Evolutionary conservation across 2,113 vertebrate species (phyloP).

Genomic region (Charadrius vociferus): DNA sequence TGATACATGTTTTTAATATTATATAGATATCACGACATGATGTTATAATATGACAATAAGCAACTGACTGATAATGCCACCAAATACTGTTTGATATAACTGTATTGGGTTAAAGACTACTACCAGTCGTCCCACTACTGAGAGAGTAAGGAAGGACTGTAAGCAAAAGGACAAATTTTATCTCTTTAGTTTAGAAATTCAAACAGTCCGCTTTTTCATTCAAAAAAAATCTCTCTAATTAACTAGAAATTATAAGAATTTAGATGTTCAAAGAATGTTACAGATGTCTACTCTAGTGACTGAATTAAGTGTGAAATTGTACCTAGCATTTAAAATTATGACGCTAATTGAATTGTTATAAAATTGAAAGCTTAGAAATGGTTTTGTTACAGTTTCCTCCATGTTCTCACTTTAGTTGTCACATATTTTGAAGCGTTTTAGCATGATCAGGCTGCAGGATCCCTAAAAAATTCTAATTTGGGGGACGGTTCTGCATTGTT

Average conservation of each 20-base stretch:
- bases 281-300: background rate
- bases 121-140: background rate
- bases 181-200: background rate
- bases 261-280: background rate
- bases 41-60: background rate
- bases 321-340: background rate
- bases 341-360: accelerated
- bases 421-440: background rate
- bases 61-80: background rate
- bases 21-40: background rate
- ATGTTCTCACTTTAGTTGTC: background rate
- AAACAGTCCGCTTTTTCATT: background rate
- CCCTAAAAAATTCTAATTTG: background rate
- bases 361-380: background rate
- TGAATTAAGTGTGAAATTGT: background rate
- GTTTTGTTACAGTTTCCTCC: background rate
- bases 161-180: background rate
- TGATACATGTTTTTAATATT: background rate
- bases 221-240: background rate
- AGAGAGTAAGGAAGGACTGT: background rate
- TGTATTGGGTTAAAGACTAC: background rate
- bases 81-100: background rate
- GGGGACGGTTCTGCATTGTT: background rate
- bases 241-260: background rate
- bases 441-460: background rate